phyloP scores from a whole-genome alignment of 2,113 vertebrate genomes.

The Deroptyus accipitrinus region DNA sequence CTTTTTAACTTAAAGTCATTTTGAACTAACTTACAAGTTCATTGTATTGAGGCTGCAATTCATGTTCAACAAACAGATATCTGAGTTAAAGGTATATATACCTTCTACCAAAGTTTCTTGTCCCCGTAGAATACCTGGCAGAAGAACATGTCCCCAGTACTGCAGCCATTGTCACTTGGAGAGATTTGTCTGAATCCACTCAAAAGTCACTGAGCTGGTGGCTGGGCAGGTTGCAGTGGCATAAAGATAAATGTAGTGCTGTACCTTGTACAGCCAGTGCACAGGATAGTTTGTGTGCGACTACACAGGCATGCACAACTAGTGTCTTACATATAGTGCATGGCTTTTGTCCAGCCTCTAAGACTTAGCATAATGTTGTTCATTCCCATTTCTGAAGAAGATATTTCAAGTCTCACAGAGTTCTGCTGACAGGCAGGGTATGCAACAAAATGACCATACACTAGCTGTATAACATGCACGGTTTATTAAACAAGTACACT shows the following conservation, averaged over 20 bases:
- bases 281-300: not conserved
- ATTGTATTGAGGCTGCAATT: not conserved
- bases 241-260: not conserved
- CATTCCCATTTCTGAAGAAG: not conserved
- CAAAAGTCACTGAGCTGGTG: not conserved
- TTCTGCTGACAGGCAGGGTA: not conserved
- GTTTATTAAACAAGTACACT: not conserved
- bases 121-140: not conserved
- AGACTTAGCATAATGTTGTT: not conserved
- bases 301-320: not conserved
- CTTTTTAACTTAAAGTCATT: not conserved
- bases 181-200: not conserved
- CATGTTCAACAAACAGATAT: not conserved
- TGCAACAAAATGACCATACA: not conserved
- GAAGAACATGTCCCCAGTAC: not conserved
- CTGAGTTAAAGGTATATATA: not conserved
- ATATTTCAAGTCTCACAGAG: not conserved
- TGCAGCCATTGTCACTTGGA: not conserved
- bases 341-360: not conserved
- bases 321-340: not conserved
- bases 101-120: not conserved
- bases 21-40: not conserved
- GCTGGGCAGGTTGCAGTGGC: not conserved
- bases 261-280: not conserved
- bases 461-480: not conserved